phyloP scores from a whole-genome alignment of 2,113 vertebrate genomes.

The Chaetura pelagica region DNA sequence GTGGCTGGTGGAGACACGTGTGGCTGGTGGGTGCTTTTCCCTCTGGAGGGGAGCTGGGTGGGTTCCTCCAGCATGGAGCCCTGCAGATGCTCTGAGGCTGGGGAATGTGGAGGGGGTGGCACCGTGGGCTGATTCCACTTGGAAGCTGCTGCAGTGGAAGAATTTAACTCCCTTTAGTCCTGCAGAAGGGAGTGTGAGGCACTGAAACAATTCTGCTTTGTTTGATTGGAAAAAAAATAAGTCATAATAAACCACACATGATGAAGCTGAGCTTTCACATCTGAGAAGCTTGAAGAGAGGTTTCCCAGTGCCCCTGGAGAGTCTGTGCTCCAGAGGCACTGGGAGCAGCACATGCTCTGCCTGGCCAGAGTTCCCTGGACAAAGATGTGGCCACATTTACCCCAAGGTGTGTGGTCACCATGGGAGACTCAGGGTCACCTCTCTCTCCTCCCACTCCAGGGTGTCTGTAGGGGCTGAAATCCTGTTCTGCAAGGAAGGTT shows the following conservation, averaged over 20 bases:
- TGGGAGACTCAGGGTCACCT: not conserved
- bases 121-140: not conserved
- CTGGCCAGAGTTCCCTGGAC: not conserved
- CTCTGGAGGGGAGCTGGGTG: rapidly evolving
- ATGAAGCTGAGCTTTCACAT: not conserved
- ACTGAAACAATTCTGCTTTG: not conserved
- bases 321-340: rapidly evolving
- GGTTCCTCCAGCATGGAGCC: not conserved
- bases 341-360: not conserved
- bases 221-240: not conserved
- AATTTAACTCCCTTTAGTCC: not conserved
- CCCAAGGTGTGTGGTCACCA: too few relatives aligned
- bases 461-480: slow-evolving; percentile 85
- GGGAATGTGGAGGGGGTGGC: slow-evolving; percentile 37
- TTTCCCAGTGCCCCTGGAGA: not conserved
- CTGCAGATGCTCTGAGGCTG: not conserved
- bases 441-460: slow-evolving; percentile 54
- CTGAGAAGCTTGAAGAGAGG: not conserved
- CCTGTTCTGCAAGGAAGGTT: slow-evolving; percentile 89
- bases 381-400: rapidly evolving
- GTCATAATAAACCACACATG: not conserved
- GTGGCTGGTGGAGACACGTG: rapidly evolving
- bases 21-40: not conserved
- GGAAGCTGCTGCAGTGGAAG: not conserved
- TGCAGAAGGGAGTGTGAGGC: not conserved